Evolutionary conservation across 2,113 vertebrate species (phyloP).

Genomic region (Suricata suricatta): DNA sequence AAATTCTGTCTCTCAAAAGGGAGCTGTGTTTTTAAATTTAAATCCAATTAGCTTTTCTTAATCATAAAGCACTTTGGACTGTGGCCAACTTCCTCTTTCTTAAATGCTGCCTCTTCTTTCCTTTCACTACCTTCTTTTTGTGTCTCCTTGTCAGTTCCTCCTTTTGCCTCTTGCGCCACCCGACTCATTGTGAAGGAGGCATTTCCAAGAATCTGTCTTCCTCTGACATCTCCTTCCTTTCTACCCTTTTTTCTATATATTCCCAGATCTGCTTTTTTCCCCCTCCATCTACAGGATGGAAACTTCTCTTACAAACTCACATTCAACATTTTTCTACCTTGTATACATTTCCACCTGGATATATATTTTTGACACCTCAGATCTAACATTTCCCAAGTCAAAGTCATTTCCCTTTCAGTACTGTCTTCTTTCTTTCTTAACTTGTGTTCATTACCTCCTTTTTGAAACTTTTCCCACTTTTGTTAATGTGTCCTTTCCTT

Average conservation of each 20-base stretch:
- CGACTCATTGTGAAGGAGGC: rapidly evolving
- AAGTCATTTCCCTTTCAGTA: not conserved
- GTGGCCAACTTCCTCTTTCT: not conserved
- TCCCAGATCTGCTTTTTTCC: not conserved
- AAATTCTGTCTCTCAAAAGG: not conserved
- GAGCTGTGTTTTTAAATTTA: not conserved
- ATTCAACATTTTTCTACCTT: not conserved
- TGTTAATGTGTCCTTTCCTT: not conserved
- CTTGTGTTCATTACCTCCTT: not conserved
- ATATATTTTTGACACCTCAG: not conserved
- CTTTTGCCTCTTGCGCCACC: not conserved
- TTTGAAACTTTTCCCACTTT: not conserved
- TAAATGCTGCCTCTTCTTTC: not conserved
- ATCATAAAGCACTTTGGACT: not conserved
- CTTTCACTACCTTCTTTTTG: not conserved
- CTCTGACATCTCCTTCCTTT: not conserved
- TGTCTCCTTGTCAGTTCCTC: not conserved
- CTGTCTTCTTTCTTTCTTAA: not conserved
- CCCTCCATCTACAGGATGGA: not conserved
- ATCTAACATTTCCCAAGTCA: not conserved
- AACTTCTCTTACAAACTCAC: not conserved
- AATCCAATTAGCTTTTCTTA: not conserved
- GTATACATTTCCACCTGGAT: not conserved
- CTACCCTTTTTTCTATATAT: not conserved
- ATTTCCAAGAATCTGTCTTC: not conserved